phyloP scores from a whole-genome alignment of 2,888 invertebrate genomes.

The Epirrhoe alternata region DNA sequence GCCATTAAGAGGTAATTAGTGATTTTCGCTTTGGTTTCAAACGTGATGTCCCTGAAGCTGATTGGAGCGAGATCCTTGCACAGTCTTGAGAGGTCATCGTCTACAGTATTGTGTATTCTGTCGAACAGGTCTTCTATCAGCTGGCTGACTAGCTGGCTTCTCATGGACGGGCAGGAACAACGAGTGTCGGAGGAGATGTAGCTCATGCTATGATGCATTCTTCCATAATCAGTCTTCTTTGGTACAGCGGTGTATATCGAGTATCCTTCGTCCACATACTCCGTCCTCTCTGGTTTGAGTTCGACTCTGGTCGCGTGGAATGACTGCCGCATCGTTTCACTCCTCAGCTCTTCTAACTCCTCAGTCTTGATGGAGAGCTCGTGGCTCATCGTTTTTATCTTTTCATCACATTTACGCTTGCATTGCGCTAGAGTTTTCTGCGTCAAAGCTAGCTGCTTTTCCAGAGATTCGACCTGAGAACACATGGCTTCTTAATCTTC shows the following conservation, averaged over 20 bases:
- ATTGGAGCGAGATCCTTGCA: slow-evolving; percentile 70
- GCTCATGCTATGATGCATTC: slow-evolving; percentile 82
- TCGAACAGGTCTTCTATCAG: slow-evolving; percentile 79
- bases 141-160: slow-evolving; percentile 78
- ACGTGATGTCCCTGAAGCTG: slow-evolving; percentile 64
- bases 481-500: slow-evolving; percentile 76
- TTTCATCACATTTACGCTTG: slow-evolving; percentile 83
- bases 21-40: slow-evolving; percentile 80
- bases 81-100: slow-evolving; percentile 73
- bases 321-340: slow-evolving; percentile 75
- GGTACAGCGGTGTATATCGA: slow-evolving; percentile 79
- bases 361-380: slow-evolving; percentile 84
- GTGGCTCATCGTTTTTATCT: slow-evolving; percentile 84
- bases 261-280: slow-evolving; percentile 79
- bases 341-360: slow-evolving; percentile 78
- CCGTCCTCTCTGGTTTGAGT: slow-evolving; percentile 76
- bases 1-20: slow-evolving; percentile 82
- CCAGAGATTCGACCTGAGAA: slow-evolving; percentile 86
- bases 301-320: slow-evolving; percentile 77
- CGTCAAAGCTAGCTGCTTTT: slow-evolving; percentile 83
- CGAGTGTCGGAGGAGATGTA: slow-evolving; percentile 74
- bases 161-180: slow-evolving; percentile 78
- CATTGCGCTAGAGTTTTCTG: slow-evolving; percentile 83
- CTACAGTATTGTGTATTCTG: slow-evolving; percentile 73
- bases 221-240: slow-evolving; percentile 77